These are phyloP conservation scores for Ceratoteleas bidentatus DNA, from an alignment of 1,140 invertebrate species.

Conservation along the genomic window DNA sequence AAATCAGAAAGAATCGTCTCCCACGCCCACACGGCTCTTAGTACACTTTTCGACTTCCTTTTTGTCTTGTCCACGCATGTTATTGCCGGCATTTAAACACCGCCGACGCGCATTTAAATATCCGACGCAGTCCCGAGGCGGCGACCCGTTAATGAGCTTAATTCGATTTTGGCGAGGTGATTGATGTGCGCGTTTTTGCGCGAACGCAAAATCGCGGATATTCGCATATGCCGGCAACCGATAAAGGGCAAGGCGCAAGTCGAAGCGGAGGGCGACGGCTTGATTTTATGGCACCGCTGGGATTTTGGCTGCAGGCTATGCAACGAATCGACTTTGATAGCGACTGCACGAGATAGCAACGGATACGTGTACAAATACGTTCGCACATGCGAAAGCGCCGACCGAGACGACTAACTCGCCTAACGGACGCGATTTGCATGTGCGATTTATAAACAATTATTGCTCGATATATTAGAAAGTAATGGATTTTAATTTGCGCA, in stretches of 20 bases:
- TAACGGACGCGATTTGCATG: constrained; percentile 34
- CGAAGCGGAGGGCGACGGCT: constrained; percentile 63
- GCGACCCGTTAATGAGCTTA: neutral
- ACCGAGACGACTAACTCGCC: neutral
- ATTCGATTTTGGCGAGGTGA: neutral
- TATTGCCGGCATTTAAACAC: neutral
- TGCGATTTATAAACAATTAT: constrained; percentile 47
- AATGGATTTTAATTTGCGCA: constrained; percentile 30
- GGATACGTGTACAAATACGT: constrained; percentile 40
- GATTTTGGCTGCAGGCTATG: constrained; percentile 75
- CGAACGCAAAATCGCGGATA: constrained; percentile 21
- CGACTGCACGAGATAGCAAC: constrained; percentile 30
- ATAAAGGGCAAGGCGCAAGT: constrained; percentile 71
- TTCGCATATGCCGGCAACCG: constrained; percentile 72
- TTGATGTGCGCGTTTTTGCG: neutral
- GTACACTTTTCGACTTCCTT: constrained; percentile 43
- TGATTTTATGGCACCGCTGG: constrained; percentile 77
- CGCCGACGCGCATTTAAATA: neutral
- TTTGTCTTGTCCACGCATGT: constrained; percentile 2
- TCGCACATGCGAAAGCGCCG: constrained; percentile 9
- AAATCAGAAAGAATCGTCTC: constrained; percentile 76
- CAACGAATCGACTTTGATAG: constrained; percentile 69
- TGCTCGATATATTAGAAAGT: constrained; percentile 11
- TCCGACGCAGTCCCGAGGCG: too few species aligned
- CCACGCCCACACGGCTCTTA: constrained; percentile 50